Evolutionary conservation across 2,888 invertebrate species (phyloP).

Genomic region (Agrotis clavis): DNA sequence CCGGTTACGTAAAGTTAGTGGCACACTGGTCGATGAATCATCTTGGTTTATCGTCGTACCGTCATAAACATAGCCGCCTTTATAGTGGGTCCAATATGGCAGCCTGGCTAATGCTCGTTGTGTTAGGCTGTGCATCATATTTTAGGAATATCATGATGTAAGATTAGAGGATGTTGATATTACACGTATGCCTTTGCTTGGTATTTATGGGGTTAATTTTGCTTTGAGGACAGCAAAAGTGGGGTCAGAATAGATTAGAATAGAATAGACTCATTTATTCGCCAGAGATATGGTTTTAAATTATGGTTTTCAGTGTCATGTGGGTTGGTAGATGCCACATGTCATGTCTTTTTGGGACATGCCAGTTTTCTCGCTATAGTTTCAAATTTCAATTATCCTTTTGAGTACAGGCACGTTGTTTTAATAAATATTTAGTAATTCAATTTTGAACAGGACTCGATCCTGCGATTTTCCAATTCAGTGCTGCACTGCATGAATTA

Average conservation of each 20-base stretch:
- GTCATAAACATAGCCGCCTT: conserved; percentile 62
- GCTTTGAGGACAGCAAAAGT: not conserved
- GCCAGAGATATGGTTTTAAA: too few relatives aligned
- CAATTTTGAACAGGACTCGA: too few relatives aligned
- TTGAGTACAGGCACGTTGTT: not conserved
- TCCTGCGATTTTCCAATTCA: too few relatives aligned
- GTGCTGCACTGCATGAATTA: too few relatives aligned
- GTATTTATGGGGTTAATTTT: conserved; percentile 17
- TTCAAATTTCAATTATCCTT: too few relatives aligned
- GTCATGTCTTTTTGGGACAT: too few relatives aligned
- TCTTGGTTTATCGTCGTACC: conserved; percentile 59
- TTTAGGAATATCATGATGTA: conserved; percentile 55
- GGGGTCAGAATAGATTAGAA: too few relatives aligned
- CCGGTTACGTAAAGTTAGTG: conserved; percentile 57
- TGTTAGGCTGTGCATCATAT: conserved; percentile 60
- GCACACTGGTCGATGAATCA: conserved; percentile 63
- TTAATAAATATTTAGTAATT: not conserved
- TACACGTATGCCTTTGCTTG: conserved; percentile 47
- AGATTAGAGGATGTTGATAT: conserved; percentile 46
- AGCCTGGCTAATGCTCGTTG: conserved; percentile 42
- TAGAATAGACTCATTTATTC: too few relatives aligned
- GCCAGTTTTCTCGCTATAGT: too few relatives aligned
- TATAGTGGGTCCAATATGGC: conserved; percentile 58
- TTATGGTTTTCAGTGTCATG: too few relatives aligned
- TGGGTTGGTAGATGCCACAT: too few relatives aligned